Evolutionary conservation across 2,888 invertebrate species (phyloP), one percentile per base, ranked within the genome.

Genomic region (Pollenia griseotomentosa): DNA sequence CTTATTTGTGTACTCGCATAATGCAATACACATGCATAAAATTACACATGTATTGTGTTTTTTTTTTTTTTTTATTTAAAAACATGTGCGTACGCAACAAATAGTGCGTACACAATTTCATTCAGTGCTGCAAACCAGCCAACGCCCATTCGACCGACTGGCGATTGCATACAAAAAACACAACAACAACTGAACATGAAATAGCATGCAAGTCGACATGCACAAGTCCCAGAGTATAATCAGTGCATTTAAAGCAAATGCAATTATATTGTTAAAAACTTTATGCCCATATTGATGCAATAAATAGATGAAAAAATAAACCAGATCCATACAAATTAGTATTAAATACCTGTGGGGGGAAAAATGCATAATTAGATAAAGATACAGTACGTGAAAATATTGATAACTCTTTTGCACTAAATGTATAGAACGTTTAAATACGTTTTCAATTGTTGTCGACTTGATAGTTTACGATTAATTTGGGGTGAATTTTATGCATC

Each of bases 41-140:
- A 40, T 8, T 71, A 16, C 42, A 9, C 3, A 8, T 42, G 5
- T 48, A 16, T 75, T 14, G 33, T 6, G 16, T 19, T 19, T 19
- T 23, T 33, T 51, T 11, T 51, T 55, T 33, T 14, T 65, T 19
- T 46, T 71, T 73, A 48, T 71, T 44, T 10, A 11, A 66, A 46
- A 79, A 79, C 57, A 82, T 82, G 51, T 87, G 81, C 81, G 81
- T 87, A 87, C 84, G 78, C 84, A 83, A 68, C 81, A 84, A 87
- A 81, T 84, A 84, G 84, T 87, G 87, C 87, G 87, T 87, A 66
- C 63, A 84, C 19, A 79, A 86, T 61, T 82, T 83, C 74, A 86
- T 82, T 84, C 70, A 82, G 44, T 83, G 55, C 74, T 46, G 53
- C 65, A 51, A 75, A 16, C 7, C 71, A 84, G 87, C 87, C 87